phyloP scores from a whole-genome alignment of 2,797 vertebrate species.

The Zalophus californianus region DNA sequence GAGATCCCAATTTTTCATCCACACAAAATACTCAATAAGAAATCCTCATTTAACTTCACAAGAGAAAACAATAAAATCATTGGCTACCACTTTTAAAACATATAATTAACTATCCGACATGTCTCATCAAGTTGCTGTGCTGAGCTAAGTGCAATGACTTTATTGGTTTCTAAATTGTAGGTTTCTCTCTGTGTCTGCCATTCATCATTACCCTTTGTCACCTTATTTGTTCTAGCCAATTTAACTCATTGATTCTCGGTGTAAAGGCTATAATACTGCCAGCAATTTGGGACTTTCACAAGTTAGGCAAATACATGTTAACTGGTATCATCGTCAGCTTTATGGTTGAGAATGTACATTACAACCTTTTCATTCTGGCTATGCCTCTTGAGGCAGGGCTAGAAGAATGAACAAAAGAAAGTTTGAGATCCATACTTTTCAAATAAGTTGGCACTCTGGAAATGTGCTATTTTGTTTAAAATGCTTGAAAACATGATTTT shows the following conservation, averaged over 20 bases:
- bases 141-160: conserved; percentile 70
- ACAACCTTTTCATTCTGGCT: conserved; percentile 62
- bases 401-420: conserved; percentile 45
- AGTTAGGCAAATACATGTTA: conserved; percentile 79
- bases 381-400: not conserved
- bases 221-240: conserved; percentile 88
- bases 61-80: conserved; percentile 60
- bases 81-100: conserved; percentile 56
- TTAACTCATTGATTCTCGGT: conserved; percentile 86
- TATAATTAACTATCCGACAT: conserved; percentile 67
- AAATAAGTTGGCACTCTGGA: not conserved
- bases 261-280: conserved; percentile 81
- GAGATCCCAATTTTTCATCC: not conserved
- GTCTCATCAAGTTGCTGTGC: conserved; percentile 52
- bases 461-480: conserved; percentile 22
- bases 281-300: conserved; percentile 78
- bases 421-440: not conserved
- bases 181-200: conserved; percentile 82
- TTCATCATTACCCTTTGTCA: conserved; percentile 85
- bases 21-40: conserved; percentile 63
- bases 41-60: not conserved
- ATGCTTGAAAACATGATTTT: not conserved
- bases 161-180: conserved; percentile 69
- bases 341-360: conserved; percentile 55
- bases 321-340: conserved; percentile 54